Evolutionary conservation across 23 tunicate species (phyloP).

Genomic region (Styela plicata): DNA sequence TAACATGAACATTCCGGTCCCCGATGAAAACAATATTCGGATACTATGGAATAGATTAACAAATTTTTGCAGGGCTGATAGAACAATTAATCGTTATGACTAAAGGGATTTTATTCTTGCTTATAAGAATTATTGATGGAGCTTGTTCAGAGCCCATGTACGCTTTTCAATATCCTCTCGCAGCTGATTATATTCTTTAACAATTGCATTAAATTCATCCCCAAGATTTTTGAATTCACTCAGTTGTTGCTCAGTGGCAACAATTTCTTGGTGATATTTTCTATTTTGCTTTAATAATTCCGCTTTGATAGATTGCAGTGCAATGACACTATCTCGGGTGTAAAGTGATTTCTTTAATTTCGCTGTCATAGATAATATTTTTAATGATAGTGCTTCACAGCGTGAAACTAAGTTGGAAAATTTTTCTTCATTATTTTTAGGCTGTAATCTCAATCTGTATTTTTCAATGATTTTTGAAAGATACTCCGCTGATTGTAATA

Average conservation of each 20-base stretch:
- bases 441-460: background rate
- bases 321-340: background rate
- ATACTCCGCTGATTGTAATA: background rate
- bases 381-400: constrained; percentile 2
- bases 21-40: too few species aligned
- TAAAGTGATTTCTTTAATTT: background rate
- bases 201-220: constrained; percentile 7
- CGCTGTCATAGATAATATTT: background rate
- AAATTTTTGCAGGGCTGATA: too few species aligned
- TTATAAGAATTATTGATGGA: too few species aligned
- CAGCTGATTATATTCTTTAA: constrained; percentile 1
- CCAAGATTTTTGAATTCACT: constrained; percentile 7
- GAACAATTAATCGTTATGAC: too few species aligned
- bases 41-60: too few species aligned
- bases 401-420: constrained; percentile 2
- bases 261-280: background rate
- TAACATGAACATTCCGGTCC: too few species aligned
- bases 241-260: constrained; percentile 12
- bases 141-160: background rate
- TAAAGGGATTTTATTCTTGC: too few species aligned
- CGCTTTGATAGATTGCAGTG: background rate
- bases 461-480: background rate
- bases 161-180: constrained; percentile 5
- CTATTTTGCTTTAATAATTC: background rate
- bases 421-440: constrained; percentile 8